These are phyloP conservation scores for Poecilia latipinna DNA, from an alignment of 2,113 vertebrate species.

Conservation along the genomic window DNA sequence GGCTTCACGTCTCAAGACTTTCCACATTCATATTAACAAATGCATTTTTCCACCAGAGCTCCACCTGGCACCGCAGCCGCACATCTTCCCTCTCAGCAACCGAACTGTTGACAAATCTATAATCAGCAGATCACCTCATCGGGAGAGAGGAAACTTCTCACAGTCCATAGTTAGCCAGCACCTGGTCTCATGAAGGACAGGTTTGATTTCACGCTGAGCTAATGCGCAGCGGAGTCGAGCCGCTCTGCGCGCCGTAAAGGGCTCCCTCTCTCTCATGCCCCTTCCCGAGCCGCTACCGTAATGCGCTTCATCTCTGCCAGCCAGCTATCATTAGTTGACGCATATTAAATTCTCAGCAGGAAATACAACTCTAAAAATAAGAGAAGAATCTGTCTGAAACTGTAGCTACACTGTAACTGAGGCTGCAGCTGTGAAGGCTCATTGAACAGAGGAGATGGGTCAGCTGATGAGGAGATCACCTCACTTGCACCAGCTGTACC, in stretches of 20 bases:
- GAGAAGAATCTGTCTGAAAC: constrained; percentile 64
- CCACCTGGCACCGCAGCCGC: constrained; percentile 49
- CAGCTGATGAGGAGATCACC: constrained; percentile 36
- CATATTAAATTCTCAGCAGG: constrained; percentile 74
- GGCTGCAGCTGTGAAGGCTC: constrained; percentile 54
- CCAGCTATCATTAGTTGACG: constrained; percentile 57
- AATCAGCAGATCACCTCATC: constrained; percentile 71
- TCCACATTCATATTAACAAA: constrained; percentile 73
- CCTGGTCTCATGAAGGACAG: constrained; percentile 63
- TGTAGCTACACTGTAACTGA: constrained; percentile 53
- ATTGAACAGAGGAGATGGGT: constrained; percentile 28
- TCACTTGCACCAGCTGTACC: constrained; percentile 19
- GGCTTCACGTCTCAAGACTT: constrained; percentile 64
- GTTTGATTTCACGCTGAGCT: constrained; percentile 65
- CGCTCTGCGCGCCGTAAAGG: constrained; percentile 22
- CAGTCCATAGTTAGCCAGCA: constrained; percentile 70
- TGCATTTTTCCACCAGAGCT: constrained; percentile 63
- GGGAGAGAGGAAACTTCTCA: constrained; percentile 60
- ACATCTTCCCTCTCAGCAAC: constrained; percentile 57
- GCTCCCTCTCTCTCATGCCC: constrained; percentile 26
- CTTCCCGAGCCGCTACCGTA: constrained; percentile 33
- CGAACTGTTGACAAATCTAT: constrained; percentile 71
- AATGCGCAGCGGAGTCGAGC: constrained; percentile 34
- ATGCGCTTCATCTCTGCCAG: constrained; percentile 52
- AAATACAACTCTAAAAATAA: constrained; percentile 78